Conservation (phyloP, 2,797 vertebrate genomes). For the Malurus splendens region DNA sequence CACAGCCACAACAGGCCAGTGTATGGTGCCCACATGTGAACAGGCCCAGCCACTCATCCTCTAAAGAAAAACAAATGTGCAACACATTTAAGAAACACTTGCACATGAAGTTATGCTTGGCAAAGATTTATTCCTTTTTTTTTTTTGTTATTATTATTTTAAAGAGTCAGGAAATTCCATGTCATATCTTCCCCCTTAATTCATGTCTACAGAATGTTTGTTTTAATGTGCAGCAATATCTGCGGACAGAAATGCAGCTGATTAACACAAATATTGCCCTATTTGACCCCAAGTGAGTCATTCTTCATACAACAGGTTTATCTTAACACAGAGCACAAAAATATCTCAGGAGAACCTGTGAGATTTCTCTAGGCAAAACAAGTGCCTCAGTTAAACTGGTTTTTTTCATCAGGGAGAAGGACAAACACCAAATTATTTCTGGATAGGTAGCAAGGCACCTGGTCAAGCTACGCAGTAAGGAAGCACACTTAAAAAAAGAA, state of each 20-base stretch:
- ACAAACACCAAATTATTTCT: neutral
- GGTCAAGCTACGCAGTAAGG: neutral
- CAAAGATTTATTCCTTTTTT: neutral
- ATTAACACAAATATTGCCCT: conserved; percentile 11
- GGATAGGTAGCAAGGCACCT: neutral
- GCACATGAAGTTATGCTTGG: conserved; percentile 34
- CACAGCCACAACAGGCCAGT: neutral
- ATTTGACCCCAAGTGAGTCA: neutral
- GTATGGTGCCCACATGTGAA: conserved; percentile 5
- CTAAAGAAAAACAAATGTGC: conserved; percentile 27
- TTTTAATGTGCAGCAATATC: neutral
- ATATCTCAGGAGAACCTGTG: neutral
- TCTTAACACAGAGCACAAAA: neutral
- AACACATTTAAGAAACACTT: conserved; percentile 9
- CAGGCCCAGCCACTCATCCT: conserved; percentile 15
- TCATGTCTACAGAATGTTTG: neutral
- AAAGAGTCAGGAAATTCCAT: conserved; percentile 10
- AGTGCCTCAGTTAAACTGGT: neutral
- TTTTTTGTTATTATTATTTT: neutral
- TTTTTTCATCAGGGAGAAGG: neutral
- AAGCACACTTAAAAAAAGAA: neutral
- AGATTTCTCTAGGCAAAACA: neutral
- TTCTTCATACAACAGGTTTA: neutral
- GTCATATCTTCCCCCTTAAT: neutral
- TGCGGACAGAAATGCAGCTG: neutral